Evolutionary conservation across 2,113 vertebrate species (phyloP).

Genomic region (Petaurus breviceps): DNA sequence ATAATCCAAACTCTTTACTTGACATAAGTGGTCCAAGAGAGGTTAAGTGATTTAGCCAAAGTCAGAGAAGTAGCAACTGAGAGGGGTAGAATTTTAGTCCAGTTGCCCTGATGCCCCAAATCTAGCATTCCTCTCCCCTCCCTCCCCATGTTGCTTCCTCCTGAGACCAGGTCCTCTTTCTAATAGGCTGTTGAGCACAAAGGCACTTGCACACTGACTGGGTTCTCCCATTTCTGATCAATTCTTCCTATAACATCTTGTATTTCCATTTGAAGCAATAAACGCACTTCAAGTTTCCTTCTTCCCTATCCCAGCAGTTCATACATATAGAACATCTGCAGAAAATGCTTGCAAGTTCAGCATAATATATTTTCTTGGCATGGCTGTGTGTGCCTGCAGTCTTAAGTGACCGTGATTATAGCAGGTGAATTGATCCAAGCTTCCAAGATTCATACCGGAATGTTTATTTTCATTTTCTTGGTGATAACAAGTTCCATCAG

Average conservation of each 20-base stretch:
- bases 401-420: constrained; percentile 6
- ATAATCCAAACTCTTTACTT: neutral
- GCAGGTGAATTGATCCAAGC: neutral
- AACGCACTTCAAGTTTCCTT: rapidly evolving
- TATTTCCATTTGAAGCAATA: neutral
- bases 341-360: neutral
- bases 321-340: neutral
- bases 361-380: neutral
- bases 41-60: neutral
- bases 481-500: neutral
- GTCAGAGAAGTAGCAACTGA: neutral
- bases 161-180: neutral
- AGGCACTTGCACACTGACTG: neutral
- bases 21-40: neutral
- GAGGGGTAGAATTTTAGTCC: neutral
- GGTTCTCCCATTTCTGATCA: neutral
- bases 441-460: neutral
- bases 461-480: neutral
- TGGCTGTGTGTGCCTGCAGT: neutral
- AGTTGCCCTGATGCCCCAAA: neutral
- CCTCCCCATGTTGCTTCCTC: neutral
- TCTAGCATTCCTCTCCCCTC: neutral
- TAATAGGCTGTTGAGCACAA: neutral
- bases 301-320: neutral
- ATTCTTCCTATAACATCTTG: neutral